Evolutionary conservation across 2,888 invertebrate species (phyloP).

Genomic region (Epirrhoe tristata): DNA sequence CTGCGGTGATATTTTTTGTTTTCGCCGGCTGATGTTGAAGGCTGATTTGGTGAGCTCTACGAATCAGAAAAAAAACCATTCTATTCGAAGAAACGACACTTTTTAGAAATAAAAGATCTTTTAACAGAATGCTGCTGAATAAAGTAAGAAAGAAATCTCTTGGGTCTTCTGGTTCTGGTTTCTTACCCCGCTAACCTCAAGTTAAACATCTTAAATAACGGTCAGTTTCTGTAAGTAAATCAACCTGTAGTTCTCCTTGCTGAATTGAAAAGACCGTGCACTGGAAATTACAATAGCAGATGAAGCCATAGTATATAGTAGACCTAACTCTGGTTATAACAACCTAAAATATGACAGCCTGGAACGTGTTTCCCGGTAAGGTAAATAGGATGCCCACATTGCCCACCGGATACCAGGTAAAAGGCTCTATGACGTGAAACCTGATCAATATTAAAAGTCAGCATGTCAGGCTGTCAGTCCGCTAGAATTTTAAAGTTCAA

Average conservation of each 20-base stretch:
- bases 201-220: no score
- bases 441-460: conserved; percentile 49
- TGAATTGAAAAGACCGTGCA: no score
- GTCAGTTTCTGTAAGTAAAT: no score
- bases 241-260: no score
- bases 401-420: conserved; percentile 41
- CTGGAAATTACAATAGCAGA: no score
- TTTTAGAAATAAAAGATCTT: no score
- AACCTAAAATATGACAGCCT: conserved; percentile 12
- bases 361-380: conserved; percentile 19
- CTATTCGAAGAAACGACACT: no score
- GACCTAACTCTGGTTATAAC: neutral
- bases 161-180: no score
- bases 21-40: neutral
- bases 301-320: neutral
- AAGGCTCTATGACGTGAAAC: conserved; percentile 41
- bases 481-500: conserved; percentile 61
- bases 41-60: neutral
- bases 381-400: conserved; percentile 29
- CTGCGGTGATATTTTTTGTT: conserved; percentile 5
- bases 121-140: no score
- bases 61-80: no score
- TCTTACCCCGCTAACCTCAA: no score
- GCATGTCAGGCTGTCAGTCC: conserved; percentile 55
- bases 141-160: no score